These are phyloP conservation scores for Euphonia xanthogaster DNA, from an alignment of 2,797 vertebrate genomes.

Conservation along the genomic window DNA sequence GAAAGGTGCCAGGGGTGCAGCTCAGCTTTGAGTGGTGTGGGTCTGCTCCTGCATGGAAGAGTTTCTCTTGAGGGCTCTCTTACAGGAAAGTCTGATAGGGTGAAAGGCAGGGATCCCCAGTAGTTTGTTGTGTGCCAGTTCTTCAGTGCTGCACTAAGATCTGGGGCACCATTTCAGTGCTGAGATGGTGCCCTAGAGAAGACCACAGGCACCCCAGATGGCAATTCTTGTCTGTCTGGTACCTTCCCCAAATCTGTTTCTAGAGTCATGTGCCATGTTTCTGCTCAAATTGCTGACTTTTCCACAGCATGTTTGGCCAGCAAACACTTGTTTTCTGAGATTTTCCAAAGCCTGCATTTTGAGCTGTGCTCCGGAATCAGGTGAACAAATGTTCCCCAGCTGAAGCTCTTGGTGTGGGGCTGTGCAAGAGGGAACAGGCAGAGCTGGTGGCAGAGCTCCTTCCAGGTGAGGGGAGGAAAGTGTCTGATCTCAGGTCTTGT, in stretches of 20 bases:
- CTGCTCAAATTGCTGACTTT: background rate
- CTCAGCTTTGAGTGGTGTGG: background rate
- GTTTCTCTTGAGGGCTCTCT: background rate
- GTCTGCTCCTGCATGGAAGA: background rate
- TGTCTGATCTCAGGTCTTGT: background rate
- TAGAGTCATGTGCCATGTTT: background rate
- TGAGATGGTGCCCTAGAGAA: background rate
- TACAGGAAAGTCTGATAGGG: background rate
- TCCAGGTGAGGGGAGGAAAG: background rate
- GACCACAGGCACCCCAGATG: background rate
- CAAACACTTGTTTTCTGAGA: background rate
- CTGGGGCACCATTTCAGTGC: background rate
- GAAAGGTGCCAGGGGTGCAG: background rate
- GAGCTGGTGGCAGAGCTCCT: background rate
- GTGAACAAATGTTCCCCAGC: background rate
- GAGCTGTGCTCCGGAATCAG: background rate
- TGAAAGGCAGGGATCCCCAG: background rate
- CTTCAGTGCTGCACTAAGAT: background rate
- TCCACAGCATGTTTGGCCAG: background rate
- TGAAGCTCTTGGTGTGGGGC: background rate
- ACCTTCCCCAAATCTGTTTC: background rate
- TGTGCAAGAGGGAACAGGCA: background rate
- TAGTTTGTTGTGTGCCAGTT: background rate
- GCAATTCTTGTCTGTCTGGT: background rate
- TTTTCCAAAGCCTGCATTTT: background rate